Conservation (phyloP, 2,888 invertebrate genomes). For the Taphrorychus bicolor region DNA sequence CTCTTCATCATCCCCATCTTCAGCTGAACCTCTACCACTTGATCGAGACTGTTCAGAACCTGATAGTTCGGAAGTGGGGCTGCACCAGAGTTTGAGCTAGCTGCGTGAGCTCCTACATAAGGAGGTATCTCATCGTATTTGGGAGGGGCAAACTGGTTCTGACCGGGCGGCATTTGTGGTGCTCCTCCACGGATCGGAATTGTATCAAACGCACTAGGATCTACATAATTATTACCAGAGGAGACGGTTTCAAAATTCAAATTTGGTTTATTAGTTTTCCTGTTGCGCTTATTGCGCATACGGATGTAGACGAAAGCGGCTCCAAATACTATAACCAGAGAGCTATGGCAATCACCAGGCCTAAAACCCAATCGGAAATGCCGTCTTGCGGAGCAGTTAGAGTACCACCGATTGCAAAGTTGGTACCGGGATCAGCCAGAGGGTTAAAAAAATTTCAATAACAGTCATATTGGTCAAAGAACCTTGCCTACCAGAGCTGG, state of each 20-base stretch:
- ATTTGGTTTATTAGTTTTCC: constrained; percentile 80
- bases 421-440: constrained; percentile 69
- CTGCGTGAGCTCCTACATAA: constrained; percentile 70
- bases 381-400: constrained; percentile 73
- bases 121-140: constrained; percentile 92
- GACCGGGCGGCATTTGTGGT: constrained; percentile 57
- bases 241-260: constrained; percentile 78
- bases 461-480: constrained; percentile 87
- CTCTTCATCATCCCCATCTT: constrained; percentile 90
- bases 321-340: constrained; percentile 84
- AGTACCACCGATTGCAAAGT: constrained; percentile 63
- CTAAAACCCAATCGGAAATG: constrained; percentile 87
- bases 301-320: constrained; percentile 86
- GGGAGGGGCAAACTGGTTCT: constrained; percentile 83
- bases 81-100: constrained; percentile 79
- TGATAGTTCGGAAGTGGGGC: constrained; percentile 88
- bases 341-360: constrained; percentile 82
- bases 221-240: constrained; percentile 83
- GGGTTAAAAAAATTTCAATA: constrained; percentile 80
- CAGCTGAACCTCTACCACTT: constrained; percentile 94
- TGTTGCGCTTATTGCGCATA: constrained; percentile 80
- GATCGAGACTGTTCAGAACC: constrained; percentile 96
- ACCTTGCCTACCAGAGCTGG: constrained; percentile 87
- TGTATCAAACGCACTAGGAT: constrained; percentile 88
- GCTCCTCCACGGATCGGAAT: constrained; percentile 80